A percentile compares a stretch with the other conserved stretches of the same genome.
These are phyloP conservation scores for Channa argus DNA, from an alignment of 2,113 vertebrate species.

Conservation along the genomic window DNA sequence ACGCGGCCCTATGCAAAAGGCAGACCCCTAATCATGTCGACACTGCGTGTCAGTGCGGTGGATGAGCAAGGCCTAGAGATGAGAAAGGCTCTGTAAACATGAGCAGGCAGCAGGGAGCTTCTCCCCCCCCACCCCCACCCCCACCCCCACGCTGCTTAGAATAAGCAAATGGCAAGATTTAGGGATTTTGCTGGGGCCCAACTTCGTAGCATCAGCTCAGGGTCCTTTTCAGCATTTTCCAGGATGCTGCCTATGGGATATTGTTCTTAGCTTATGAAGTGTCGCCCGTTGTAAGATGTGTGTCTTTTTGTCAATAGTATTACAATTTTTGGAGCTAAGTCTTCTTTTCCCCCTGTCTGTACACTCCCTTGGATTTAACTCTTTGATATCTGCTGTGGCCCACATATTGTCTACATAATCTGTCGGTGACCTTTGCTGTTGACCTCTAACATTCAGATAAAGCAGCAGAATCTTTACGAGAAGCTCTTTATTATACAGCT, in stretches of 20 bases:
- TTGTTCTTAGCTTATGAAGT: conserved; percentile 79
- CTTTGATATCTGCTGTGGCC: conserved; percentile 26
- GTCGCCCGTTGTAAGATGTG: conserved; percentile 67
- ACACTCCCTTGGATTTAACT: conserved; percentile 53
- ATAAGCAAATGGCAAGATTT: conserved; percentile 81
- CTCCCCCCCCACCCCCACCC: conserved; percentile 44
- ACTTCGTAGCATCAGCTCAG: conserved; percentile 78
- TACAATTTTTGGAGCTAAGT: conserved; percentile 57
- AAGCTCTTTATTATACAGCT: conserved; percentile 44
- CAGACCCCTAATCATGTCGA: conserved; percentile 79
- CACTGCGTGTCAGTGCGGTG: conserved; percentile 76
- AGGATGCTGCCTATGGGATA: conserved; percentile 72
- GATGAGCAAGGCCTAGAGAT: conserved; percentile 80
- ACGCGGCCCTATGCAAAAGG: conserved; percentile 66
- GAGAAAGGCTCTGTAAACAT: conserved; percentile 81
- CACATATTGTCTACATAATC: conserved; percentile 42
- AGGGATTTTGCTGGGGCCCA: conserved; percentile 78
- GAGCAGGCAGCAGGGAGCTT: conserved; percentile 71
- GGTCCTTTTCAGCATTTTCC: conserved; percentile 64
- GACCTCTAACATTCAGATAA: conserved; percentile 67
- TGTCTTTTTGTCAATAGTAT: conserved; percentile 74
- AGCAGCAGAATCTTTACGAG: conserved; percentile 66
- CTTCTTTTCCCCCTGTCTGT: neutral
- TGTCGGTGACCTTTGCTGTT: conserved; percentile 66
- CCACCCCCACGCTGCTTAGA: conserved; percentile 57